Percentiles rank a stretch among this genome's conserved stretches.
Conservation (phyloP, 1,140 invertebrate species). For the Dreissena rostriformis region DNA sequence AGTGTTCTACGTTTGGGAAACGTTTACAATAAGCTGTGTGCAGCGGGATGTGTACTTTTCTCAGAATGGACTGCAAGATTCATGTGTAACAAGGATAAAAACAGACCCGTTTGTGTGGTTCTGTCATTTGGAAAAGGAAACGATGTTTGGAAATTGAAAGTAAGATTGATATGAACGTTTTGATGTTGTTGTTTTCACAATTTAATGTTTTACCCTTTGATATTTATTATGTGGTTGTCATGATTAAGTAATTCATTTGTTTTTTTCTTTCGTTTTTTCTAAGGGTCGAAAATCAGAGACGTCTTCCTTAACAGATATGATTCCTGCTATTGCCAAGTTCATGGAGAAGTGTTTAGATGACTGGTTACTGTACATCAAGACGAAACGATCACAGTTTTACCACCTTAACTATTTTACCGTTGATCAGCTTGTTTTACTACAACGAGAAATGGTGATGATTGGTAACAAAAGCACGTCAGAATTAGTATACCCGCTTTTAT, state of each 20-base stretch:
- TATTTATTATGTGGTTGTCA: not conserved
- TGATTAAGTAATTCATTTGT: not conserved
- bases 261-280: not conserved
- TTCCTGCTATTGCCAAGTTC: slow-evolving; percentile 61
- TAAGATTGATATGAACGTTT: not conserved
- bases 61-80: slow-evolving; percentile 69
- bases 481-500: slow-evolving; percentile 59
- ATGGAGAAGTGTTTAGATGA: slow-evolving; percentile 67
- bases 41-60: slow-evolving; percentile 74
- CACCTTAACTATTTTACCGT: slow-evolving; percentile 71
- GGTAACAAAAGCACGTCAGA: slow-evolving; percentile 20
- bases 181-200: not conserved
- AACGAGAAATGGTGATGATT: slow-evolving; percentile 60
- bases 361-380: slow-evolving; percentile 66
- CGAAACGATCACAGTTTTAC: slow-evolving; percentile 59
- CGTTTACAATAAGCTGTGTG: slow-evolving; percentile 69
- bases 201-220: not conserved
- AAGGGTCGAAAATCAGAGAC: not conserved
- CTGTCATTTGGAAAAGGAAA: slow-evolving; percentile 66
- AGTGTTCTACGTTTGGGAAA: slow-evolving; percentile 68
- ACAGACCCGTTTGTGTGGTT: slow-evolving; percentile 54
- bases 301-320: not conserved
- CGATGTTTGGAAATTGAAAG: slow-evolving; percentile 51
- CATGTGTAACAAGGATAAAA: slow-evolving; percentile 60
- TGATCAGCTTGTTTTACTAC: slow-evolving; percentile 70